Conservation (phyloP, 2,888 invertebrate species). For the Chaetogeoica ovagalla region DNA sequence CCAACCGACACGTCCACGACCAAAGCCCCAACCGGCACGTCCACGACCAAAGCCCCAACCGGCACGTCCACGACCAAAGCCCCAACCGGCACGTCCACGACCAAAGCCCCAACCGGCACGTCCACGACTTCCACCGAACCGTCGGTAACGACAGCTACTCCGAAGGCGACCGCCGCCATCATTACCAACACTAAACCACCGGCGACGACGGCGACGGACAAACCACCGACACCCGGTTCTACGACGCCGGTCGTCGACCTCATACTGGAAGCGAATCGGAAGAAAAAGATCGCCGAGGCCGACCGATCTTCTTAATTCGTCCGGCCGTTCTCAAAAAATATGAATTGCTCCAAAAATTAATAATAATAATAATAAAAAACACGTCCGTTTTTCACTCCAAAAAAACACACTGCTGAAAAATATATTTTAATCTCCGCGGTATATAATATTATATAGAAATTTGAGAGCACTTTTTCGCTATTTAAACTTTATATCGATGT, state of each 20-base stretch:
- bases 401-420: neutral
- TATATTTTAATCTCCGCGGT: neutral
- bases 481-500: neutral
- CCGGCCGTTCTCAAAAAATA: neutral
- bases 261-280: neutral
- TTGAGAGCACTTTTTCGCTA: constrained; percentile 9
- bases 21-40: too few species aligned
- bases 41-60: too few species aligned
- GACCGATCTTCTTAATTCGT: neutral
- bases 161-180: too few species aligned
- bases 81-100: too few species aligned
- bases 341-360: too few species aligned
- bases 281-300: neutral
- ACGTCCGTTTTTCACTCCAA: neutral
- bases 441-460: neutral
- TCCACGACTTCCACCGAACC: too few species aligned
- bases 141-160: too few species aligned
- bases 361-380: neutral
- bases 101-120: too few species aligned
- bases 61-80: too few species aligned
- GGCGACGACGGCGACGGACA: neutral
- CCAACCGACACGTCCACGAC: too few species aligned
- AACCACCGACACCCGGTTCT: too few species aligned
- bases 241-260: neutral
- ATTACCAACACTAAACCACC: too few species aligned